These are phyloP conservation scores for Sinodicranocentrus sp. DNA, from an alignment of 2,888 invertebrate genomes.

Conservation along the genomic window DNA sequence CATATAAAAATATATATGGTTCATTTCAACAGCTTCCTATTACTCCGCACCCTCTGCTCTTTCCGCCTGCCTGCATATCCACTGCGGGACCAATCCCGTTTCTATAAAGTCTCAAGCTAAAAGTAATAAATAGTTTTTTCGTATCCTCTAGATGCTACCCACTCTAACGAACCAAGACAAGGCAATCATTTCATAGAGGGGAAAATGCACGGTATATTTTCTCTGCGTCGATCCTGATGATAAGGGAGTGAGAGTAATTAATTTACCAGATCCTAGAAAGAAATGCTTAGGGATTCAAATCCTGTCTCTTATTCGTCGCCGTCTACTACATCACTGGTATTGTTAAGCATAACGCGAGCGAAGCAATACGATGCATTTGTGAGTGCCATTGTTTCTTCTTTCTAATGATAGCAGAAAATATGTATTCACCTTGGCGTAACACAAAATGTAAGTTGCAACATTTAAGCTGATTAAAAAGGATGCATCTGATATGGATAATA, in stretches of 20 bases:
- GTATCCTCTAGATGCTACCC: neutral
- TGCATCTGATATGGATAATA: too few species aligned
- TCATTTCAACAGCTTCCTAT: slow-evolving; percentile 34
- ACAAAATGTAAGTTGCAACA: too few species aligned
- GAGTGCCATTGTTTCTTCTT: too few species aligned
- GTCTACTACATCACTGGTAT: too few species aligned
- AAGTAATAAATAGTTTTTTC: slow-evolving; percentile 27
- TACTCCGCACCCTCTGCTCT: slow-evolving; percentile 30
- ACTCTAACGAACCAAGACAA: neutral
- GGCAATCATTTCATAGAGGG: neutral
- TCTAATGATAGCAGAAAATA: too few species aligned
- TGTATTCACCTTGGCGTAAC: too few species aligned
- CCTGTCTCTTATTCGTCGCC: neutral
- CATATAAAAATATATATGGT: neutral
- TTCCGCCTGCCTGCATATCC: slow-evolving; percentile 5
- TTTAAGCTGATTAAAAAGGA: too few species aligned
- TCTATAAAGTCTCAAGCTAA: slow-evolving; percentile 19
- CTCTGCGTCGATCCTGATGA: neutral
- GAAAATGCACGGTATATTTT: neutral
- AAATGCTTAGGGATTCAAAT: neutral
- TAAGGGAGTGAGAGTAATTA: slow-evolving; percentile 70
- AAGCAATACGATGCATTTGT: neutral
- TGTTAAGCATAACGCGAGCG: neutral
- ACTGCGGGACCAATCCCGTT: slow-evolving; percentile 34
- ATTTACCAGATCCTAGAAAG: slow-evolving; percentile 48